Conservation (phyloP, 2,888 invertebrate species). For the Rhopalosiphum nymphaeae region DNA sequence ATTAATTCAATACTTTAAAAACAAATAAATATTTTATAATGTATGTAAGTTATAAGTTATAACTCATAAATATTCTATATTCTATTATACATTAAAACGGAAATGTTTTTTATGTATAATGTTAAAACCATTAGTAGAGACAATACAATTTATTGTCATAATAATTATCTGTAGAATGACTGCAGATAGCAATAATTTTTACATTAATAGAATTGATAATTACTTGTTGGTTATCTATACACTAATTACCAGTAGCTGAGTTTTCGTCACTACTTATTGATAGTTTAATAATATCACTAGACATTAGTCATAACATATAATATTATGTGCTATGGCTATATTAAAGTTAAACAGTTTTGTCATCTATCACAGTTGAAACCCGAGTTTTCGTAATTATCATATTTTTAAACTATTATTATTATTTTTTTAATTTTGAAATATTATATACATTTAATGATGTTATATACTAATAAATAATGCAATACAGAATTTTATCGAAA, state of each 20-base stretch:
- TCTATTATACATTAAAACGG: not conserved
- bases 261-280: not conserved
- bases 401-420: not conserved
- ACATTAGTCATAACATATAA: too few relatives aligned
- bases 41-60: not conserved
- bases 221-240: not conserved
- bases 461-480: too few relatives aligned
- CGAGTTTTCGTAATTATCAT: not conserved
- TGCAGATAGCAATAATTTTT: not conserved
- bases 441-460: too few relatives aligned
- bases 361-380: not conserved
- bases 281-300: not conserved
- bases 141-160: not conserved
- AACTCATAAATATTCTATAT: too few relatives aligned
- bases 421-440: too few relatives aligned
- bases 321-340: too few relatives aligned
- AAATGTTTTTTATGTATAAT: not conserved
- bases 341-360: not conserved
- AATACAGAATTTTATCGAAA: not conserved
- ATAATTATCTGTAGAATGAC: not conserved
- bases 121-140: not conserved
- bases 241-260: not conserved
- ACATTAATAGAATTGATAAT: not conserved
- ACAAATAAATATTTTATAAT: not conserved
- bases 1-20: not conserved